A percentile compares a stretch with the other conserved stretches of the same genome.
Evolutionary conservation across 37 sponge, comb jelly and placozoan genomes (phyloP).

Genomic region (Bolinopsis microptera): DNA sequence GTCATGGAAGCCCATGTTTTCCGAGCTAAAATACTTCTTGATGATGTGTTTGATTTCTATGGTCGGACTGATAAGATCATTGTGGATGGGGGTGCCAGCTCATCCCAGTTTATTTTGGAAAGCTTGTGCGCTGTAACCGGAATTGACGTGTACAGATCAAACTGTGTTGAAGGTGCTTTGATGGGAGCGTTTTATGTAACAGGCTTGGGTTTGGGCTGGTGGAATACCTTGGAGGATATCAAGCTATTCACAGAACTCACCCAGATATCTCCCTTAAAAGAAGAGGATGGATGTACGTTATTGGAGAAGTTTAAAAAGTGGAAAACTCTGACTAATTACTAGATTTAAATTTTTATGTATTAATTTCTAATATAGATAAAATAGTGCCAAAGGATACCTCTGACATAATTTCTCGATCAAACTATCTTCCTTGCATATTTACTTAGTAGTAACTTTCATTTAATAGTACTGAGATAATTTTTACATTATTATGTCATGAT

Average conservation of each 20-base stretch:
- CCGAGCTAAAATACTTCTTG: not conserved
- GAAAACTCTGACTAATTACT: not conserved
- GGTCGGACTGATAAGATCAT: not conserved
- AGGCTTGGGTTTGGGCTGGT: constrained; percentile 20
- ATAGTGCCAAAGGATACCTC: no score
- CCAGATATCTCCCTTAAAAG: not conserved
- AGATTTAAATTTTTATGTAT: no score
- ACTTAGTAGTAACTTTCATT: no score
- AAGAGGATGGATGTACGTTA: not conserved
- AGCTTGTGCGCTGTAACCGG: not conserved
- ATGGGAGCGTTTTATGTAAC: constrained; percentile 12
- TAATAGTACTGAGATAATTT: no score
- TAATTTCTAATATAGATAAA: no score
- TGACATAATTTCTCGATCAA: no score
- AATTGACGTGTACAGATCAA: not conserved
- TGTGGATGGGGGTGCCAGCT: constrained; percentile 33
- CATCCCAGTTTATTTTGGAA: not conserved
- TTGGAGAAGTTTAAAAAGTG: not conserved
- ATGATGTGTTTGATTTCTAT: not conserved
- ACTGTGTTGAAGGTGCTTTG: not conserved
- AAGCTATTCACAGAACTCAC: not conserved
- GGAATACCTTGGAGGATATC: not conserved
- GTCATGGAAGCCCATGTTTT: constrained; percentile 56
- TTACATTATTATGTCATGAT: no score
- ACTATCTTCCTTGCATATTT: no score